Conservation (phyloP, 2,113 vertebrate genomes). For the Athene cunicularia region DNA sequence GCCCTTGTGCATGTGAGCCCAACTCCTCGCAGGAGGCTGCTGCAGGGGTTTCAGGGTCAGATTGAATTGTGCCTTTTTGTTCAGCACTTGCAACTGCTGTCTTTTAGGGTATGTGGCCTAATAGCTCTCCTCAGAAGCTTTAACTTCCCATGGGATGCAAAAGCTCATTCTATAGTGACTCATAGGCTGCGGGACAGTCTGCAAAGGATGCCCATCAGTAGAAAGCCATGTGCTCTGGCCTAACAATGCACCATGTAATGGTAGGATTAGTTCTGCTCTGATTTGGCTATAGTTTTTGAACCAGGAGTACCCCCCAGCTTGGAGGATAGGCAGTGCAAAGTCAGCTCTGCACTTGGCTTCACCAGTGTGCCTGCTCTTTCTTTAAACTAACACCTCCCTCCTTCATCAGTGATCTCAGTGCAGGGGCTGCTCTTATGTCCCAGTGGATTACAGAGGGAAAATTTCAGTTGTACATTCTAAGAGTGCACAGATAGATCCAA, state of each 20-base stretch:
- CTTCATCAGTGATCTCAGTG: not conserved
- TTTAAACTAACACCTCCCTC: not conserved
- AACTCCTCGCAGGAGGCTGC: rapidly evolving
- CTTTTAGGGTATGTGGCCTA: not conserved
- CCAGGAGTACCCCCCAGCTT: not conserved
- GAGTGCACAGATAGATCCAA: not conserved
- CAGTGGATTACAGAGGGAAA: not conserved
- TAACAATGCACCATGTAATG: not conserved
- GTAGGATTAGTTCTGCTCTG: not conserved
- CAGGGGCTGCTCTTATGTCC: not conserved
- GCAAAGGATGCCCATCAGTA: not conserved
- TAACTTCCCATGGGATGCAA: not conserved
- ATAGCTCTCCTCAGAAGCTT: not conserved
- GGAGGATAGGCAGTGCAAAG: not conserved
- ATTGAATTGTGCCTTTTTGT: not conserved
- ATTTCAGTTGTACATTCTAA: not conserved
- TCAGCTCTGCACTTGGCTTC: not conserved
- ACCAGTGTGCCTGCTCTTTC: not conserved
- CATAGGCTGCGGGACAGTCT: not conserved
- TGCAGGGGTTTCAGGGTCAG: rapidly evolving
- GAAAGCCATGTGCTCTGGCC: not conserved
- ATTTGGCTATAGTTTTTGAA: rapidly evolving
- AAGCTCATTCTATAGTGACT: not conserved
- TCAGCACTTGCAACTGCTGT: not conserved
- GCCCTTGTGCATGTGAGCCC: not conserved